A percentile compares a stretch with the other conserved stretches of the same genome.
Evolutionary conservation across 37 sponge, comb jelly and placozoan species (phyloP).

Genomic region (Agelas oroides): DNA sequence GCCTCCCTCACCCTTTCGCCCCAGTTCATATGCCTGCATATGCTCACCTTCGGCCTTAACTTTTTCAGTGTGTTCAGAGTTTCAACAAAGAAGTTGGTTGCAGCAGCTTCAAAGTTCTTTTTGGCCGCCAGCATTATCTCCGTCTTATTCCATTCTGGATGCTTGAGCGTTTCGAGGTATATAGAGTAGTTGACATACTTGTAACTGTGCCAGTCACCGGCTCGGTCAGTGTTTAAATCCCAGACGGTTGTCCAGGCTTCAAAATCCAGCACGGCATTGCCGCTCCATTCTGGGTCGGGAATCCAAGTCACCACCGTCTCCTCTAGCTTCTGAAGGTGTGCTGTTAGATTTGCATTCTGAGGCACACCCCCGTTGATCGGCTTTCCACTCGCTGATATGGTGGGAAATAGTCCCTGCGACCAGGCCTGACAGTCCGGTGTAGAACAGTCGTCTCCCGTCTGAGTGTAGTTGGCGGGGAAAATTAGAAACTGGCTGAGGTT

Average conservation of each 20-base stretch:
- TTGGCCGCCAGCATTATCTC: conserved; percentile 24
- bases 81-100: conserved; percentile 33
- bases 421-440: conserved; percentile 23
- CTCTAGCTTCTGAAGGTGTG: conserved; percentile 4
- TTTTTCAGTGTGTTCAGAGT: conserved; percentile 29
- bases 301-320: conserved; percentile 27
- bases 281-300: conserved; percentile 38
- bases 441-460: conserved; percentile 34
- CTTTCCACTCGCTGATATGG: conserved; percentile 3
- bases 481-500: conserved; percentile 16
- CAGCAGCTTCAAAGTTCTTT: conserved; percentile 32
- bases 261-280: conserved; percentile 60
- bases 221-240: conserved; percentile 24
- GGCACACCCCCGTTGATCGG: conserved; percentile 48
- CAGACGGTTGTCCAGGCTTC: conserved; percentile 57
- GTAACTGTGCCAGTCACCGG: conserved; percentile 31
- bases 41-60: conserved; percentile 43
- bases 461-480: conserved; percentile 47
- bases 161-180: conserved; percentile 11
- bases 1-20: too few species aligned
- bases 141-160: conserved; percentile 32
- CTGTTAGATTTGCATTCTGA: conserved; percentile 41
- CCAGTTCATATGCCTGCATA: too few species aligned
- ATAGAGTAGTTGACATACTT: conserved; percentile 46
- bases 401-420: conserved; percentile 53